phyloP scores from a whole-genome alignment of 2,888 invertebrate genomes.

The Apodemia duryi region DNA sequence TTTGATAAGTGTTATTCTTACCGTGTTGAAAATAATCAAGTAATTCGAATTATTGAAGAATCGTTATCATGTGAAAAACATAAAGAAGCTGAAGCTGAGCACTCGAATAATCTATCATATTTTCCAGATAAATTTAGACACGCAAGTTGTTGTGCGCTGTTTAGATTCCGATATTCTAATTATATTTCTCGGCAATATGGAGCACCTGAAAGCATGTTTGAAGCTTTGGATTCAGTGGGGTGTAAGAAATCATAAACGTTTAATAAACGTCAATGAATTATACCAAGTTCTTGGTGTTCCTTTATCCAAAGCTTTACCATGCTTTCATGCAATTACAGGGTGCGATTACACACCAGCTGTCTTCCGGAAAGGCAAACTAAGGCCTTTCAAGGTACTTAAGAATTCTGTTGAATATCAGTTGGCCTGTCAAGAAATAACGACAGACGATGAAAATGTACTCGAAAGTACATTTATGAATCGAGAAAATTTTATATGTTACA shows the following conservation, averaged over 20 bases:
- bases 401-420: too few relatives aligned
- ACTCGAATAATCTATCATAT: slow-evolving; percentile 20
- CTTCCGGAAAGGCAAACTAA: slow-evolving; percentile 1
- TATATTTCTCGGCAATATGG: slow-evolving; percentile 34
- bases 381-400: too few relatives aligned
- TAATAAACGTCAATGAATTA: slow-evolving; percentile 22
- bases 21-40: slow-evolving; percentile 21
- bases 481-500: too few relatives aligned
- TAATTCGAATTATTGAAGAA: slow-evolving; percentile 28
- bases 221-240: slow-evolving; percentile 1
- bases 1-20: slow-evolving; percentile 26
- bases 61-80: too few relatives aligned
- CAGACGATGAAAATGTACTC: too few relatives aligned
- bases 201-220: not conserved
- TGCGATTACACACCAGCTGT: slow-evolving; percentile 30
- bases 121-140: slow-evolving; percentile 24
- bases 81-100: too few relatives aligned
- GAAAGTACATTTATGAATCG: too few relatives aligned
- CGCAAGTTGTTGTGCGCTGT: slow-evolving; percentile 26
- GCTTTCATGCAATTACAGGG: slow-evolving; percentile 28
- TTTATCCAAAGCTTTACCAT: slow-evolving; percentile 24
- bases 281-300: slow-evolving; percentile 16
- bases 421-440: too few relatives aligned
- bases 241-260: slow-evolving; percentile 16
- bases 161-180: slow-evolving; percentile 35